Percentiles rank a stretch among this genome's conserved stretches.
phyloP scores from a whole-genome alignment of 2,797 vertebrate species.

The Fundulus diaphanus region DNA sequence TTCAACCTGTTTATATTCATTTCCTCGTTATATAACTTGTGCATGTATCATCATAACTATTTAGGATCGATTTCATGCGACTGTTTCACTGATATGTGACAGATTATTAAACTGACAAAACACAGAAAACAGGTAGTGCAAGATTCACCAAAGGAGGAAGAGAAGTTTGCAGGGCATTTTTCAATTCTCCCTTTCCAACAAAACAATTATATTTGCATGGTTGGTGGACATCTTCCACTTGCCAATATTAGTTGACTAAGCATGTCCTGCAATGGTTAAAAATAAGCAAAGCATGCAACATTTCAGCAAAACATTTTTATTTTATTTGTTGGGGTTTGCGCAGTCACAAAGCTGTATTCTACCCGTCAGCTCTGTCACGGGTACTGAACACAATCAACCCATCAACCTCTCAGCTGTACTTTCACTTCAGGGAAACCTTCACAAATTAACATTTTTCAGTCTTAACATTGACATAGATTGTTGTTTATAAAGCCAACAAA shows the following conservation, averaged over 20 bases:
- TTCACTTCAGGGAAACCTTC: background rate
- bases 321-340: too few relatives aligned
- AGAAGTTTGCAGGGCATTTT: slow-evolving; percentile 38
- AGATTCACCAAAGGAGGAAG: slow-evolving; percentile 63
- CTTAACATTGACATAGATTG: background rate
- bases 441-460: background rate
- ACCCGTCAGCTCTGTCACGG: background rate
- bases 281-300: too few relatives aligned
- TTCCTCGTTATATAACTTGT: background rate
- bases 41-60: background rate
- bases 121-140: slow-evolving; percentile 22
- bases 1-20: slow-evolving; percentile 22
- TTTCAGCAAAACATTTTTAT: too few relatives aligned
- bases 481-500: background rate
- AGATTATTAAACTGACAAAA: slow-evolving; percentile 13
- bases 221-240: background rate
- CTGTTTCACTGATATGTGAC: slow-evolving; percentile 16
- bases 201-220: background rate
- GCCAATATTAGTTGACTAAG: background rate
- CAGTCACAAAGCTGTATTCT: too few relatives aligned
- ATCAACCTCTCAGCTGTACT: background rate
- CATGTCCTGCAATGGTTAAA: background rate
- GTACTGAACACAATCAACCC: background rate
- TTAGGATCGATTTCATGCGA: background rate
- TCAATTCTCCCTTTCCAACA: slow-evolving; percentile 50